Evolutionary conservation across 2,113 vertebrate species (phyloP), one percentile per base, ranked within the genome.

Genomic region (Platysternon megacephalum): DNA sequence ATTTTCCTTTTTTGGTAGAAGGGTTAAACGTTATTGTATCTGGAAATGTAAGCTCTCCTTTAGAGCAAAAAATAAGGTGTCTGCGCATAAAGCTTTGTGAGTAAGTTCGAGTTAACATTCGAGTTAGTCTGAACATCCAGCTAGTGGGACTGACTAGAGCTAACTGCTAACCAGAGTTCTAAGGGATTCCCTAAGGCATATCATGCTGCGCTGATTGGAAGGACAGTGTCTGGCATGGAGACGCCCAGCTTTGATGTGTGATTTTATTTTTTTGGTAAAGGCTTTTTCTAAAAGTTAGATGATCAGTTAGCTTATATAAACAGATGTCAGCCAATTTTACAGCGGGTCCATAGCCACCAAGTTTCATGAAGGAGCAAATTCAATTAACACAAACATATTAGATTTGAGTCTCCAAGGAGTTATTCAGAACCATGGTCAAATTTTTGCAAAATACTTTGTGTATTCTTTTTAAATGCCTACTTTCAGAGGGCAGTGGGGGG

Each of bases 11-110:
- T 91, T 88, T 91, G n/a, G 80, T 89, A 90, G 90, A 89, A 93
- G 91, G 88, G 88, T 84, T 93, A 90, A 84, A 87, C 84, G 94
- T 68, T 96, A 85, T 91, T 94, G 96, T 91, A 95, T 52, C 91
- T 96, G 95, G 96, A 92, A 95, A 98, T 93, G 97, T 97, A 35
- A 96, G 95, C 65, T 72, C 89, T 97, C 97, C 91, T 95, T 95
- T 74, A 51, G 48, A 84, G n/a, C 17, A 87, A 84, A 85, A 89
- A n/a, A 72, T 86, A 96, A 91, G 87, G 81, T 87, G 86, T 97
- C 82, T 96, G 87, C 55, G 94, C 74, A 94, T 86, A 95, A 93
- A 94, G 78, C 85, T 65, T 89, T 79, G 85, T 72, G 95, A 87
- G 42, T 49, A 84, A 87, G 68, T 93, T 95, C 86, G 87, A 95